Base-by-base conservation (phyloP, 2,888 invertebrate species). In the Linnaemya tessellans region DNA sequence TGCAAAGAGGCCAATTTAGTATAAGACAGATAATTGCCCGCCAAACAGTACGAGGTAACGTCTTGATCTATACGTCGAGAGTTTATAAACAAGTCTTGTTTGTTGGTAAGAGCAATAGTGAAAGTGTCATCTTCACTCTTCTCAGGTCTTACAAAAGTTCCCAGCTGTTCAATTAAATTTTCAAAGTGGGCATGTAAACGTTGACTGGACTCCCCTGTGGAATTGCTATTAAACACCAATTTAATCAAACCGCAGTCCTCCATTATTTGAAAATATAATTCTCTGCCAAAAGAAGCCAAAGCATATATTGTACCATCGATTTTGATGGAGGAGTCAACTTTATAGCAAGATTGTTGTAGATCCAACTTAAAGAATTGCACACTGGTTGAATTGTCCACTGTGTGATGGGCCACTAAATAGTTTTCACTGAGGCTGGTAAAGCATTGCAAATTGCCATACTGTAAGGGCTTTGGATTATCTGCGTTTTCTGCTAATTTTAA, bases 1-100 rank as follows among this genome's bases (percentile, higher is more conserved):
- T 92, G 90, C 56, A 93, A 86, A 0, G 89, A 85, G 43, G 91
- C 88, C 15, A 91, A 80, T 84, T 93, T 91, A 1, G 93, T 93
- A 78, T 91, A 92, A 0, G 91, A 89, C 54, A 93, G 77, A 87
- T 92, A 93, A 30, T 91, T 89, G 0, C 90, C 89, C 0, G 90
- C 90, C 68, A 91, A 92, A 91, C 89, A 90, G 60, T 92, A 93
- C 0, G 93, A 93, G 4, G 93, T 93, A 0, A 93, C 93, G 86
- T 92, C 92, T 35, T 90, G 90, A 0, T 90, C 89, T 15, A 92
- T 78, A 30, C 89, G 87, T 10, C 89, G 87, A 0, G 89, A 88
- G 84, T 93, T 90, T 0, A 91, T 78, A 77, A 91, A 90, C 3
- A 92, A 89, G 20, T 88, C 88, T 73, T 92, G 90, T 83, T 91